Percentiles rank a stretch among this genome's conserved stretches.
Conservation (phyloP, 2,888 invertebrate species). For the Morinoia aosen region DNA sequence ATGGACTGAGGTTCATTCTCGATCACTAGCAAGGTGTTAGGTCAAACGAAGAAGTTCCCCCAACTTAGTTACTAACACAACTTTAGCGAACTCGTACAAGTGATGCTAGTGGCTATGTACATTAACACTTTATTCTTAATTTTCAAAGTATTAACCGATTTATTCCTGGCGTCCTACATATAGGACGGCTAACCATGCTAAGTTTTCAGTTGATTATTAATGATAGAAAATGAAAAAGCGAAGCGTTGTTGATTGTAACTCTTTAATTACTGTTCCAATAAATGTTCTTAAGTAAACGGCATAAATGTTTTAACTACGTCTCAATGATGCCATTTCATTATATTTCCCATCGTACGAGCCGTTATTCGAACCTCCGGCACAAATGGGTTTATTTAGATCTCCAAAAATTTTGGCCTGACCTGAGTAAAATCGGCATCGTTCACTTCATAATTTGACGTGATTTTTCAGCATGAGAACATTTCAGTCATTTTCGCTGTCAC, state of each 20-base stretch:
- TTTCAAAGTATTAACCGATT: neutral
- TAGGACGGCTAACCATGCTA: no score
- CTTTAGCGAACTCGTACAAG: neutral
- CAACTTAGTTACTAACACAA: neutral
- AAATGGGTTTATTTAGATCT: neutral
- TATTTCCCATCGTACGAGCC: no score
- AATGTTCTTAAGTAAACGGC: no score
- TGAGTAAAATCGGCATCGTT: neutral
- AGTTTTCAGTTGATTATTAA: no score
- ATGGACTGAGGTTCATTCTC: no score
- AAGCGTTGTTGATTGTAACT: no score
- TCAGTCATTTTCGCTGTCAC: neutral
- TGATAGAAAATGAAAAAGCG: no score
- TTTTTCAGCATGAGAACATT: neutral
- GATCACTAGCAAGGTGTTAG: neutral
- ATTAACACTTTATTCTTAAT: neutral
- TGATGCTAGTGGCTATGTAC: neutral
- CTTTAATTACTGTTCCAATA: no score
- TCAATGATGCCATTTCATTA: no score
- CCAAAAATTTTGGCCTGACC: neutral
- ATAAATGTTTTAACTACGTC: no score
- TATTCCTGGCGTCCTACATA: no score
- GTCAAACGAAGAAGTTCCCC: neutral
- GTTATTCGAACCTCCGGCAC: no score
- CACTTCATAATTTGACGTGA: slow-evolving; percentile 2